Conservation (phyloP, 2,797 vertebrate species). For the Pipistrellus pipistrellus region DNA sequence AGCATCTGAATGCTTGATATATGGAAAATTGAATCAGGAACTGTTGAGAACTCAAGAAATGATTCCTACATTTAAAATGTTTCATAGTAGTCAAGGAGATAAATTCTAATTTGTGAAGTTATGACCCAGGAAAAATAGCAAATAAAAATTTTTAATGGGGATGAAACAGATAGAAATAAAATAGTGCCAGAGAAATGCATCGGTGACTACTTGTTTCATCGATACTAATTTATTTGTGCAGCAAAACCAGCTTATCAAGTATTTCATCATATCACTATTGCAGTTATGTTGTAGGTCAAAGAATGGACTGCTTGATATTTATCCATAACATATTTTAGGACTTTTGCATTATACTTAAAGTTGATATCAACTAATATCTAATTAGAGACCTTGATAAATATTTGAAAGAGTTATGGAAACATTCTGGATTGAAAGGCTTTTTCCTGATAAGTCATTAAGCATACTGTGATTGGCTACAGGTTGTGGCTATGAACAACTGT, state of each 20-base stretch:
- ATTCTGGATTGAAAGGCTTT: conserved; percentile 7
- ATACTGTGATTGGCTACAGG: not conserved
- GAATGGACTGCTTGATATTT: not conserved
- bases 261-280: not conserved
- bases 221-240: not conserved
- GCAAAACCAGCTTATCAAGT: not conserved
- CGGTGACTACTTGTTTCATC: not conserved
- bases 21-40: not conserved
- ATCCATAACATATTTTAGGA: not conserved
- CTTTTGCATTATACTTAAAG: not conserved
- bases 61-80: not conserved
- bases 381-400: not conserved
- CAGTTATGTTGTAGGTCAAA: not conserved
- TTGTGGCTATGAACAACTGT: not conserved
- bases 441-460: not conserved
- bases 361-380: not conserved
- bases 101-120: conserved; percentile 24
- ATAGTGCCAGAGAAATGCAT: not conserved
- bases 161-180: not conserved
- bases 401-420: conserved; percentile 30
- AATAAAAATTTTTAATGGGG: conserved; percentile 20
- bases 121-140: not conserved
- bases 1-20: not conserved
- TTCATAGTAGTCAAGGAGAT: not conserved
- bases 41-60: not conserved